Evolutionary conservation across 2,113 vertebrate genomes (phyloP).

Genomic region (Petromus typicus): DNA sequence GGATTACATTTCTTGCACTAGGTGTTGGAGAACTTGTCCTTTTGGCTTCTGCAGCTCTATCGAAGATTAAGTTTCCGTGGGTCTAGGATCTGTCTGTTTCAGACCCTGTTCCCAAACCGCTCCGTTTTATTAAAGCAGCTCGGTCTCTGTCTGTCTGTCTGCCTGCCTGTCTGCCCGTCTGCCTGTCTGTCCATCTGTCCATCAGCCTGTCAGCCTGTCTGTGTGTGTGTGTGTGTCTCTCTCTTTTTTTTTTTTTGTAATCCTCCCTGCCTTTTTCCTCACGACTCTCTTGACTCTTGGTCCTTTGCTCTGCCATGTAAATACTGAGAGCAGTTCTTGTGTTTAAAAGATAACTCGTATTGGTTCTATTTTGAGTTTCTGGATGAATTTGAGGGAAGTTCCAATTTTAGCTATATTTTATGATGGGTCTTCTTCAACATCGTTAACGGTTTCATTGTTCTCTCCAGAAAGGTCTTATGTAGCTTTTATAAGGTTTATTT

Average conservation of each 20-base stretch:
- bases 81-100: neutral
- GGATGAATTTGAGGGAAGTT: neutral
- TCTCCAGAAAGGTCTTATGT: neutral
- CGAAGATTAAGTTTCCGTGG: neutral
- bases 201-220: too few relatives aligned
- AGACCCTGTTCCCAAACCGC: neutral
- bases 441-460: neutral
- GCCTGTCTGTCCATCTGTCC: too few relatives aligned
- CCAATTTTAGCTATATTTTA: neutral
- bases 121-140: neutral
- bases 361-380: neutral
- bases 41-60: neutral
- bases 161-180: too few relatives aligned
- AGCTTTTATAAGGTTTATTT: neutral
- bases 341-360: neutral
- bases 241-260: too few relatives aligned
- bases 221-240: too few relatives aligned
- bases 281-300: neutral
- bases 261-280: neutral
- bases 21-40: neutral
- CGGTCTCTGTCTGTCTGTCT: too few relatives aligned
- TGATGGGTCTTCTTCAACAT: neutral
- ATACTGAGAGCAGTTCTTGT: neutral
- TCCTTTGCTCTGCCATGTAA: neutral
- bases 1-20: neutral